A percentile compares a stretch with the other conserved stretches of the same genome.
Evolutionary conservation across 2,888 invertebrate genomes (phyloP).

Genomic region (Phania funesta): DNA sequence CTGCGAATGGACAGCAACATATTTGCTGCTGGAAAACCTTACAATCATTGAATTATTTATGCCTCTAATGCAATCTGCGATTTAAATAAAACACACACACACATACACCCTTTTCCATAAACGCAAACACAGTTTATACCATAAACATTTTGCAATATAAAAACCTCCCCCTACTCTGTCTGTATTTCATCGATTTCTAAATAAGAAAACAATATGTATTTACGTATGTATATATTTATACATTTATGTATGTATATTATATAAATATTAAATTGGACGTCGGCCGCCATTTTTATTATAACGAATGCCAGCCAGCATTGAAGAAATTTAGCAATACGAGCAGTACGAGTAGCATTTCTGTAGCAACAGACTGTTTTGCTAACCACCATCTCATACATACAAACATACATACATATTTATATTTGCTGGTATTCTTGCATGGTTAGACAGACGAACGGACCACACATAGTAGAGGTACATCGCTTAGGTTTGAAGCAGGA

Average conservation of each 20-base stretch:
- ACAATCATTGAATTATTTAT: no score
- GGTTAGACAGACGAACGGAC: slow-evolving; percentile 9
- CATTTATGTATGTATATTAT: background rate
- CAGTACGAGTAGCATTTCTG: slow-evolving; percentile 28
- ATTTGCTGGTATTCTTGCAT: background rate
- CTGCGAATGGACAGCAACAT: no score
- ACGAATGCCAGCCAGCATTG: slow-evolving; percentile 1
- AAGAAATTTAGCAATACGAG: background rate
- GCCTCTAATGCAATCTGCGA: no score
- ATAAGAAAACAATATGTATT: slow-evolving; percentile 1
- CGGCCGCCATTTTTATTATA: slow-evolving; percentile 47
- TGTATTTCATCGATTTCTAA: background rate
- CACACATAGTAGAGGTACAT: background rate
- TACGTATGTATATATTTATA: background rate
- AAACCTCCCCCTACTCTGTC: slow-evolving; percentile 1
- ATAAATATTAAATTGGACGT: slow-evolving; percentile 33
- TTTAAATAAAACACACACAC: background rate
- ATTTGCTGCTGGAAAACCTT: no score
- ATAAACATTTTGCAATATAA: background rate
- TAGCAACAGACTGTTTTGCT: slow-evolving; percentile 45
- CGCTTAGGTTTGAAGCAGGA: background rate
- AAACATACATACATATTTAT: background rate
- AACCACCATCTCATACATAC: background rate
- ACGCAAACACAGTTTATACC: background rate
- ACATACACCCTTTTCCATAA: background rate